Base-by-base conservation (phyloP, 2,888 invertebrate species). In the Pilophorus perplexus region DNA sequence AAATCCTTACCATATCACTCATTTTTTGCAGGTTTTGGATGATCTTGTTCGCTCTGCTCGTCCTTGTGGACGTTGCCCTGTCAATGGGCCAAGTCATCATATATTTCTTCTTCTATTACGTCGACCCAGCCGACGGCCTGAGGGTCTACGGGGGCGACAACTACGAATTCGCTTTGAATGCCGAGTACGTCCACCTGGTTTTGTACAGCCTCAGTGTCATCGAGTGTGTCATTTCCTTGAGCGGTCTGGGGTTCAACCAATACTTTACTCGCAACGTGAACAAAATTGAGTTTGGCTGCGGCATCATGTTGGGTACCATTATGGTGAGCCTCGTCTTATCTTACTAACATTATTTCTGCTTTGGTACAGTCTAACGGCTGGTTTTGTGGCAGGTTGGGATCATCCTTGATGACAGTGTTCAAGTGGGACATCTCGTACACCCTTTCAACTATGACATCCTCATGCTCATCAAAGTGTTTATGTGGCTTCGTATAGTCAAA, bases 231-330 rank as follows among this genome's bases (percentile, higher is more conserved):
- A n/a, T 38, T 1, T 16, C 16, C 3, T 10, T 52, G 23, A 1
- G 50, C 16, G 64, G 64, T 22, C 16, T 64, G 22, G 64, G 64
- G 4, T n/a, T 40, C 23, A 20, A 50, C 16, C 52, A 52, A 25
- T 64, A 52, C 22, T 64, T 40, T 44, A 44, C 52, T 1, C 27
- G 40, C 10, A 64, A 50, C 25, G 52, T 64, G 22, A 50, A 52
- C 23, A 64, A 64, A 25, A 54, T 64, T 20, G 64, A 64, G 42
- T 33, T 38, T 5, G n/a, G 38, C 12, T 14, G 10, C 23, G 52
- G 52, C 14, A 46, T 62, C 8, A n/a, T 64, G 10, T 8, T 64
- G 25, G 52, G 52, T 16, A 52, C 64, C 10, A 4, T 64, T 5
- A 40, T 52, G 27, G 64, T 46, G 20, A 28, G 62, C 28, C 10